Percentiles rank a stretch among this genome's conserved stretches.
phyloP scores from a whole-genome alignment of 2,888 invertebrate genomes.

The Pachymerium ferrugineum region DNA sequence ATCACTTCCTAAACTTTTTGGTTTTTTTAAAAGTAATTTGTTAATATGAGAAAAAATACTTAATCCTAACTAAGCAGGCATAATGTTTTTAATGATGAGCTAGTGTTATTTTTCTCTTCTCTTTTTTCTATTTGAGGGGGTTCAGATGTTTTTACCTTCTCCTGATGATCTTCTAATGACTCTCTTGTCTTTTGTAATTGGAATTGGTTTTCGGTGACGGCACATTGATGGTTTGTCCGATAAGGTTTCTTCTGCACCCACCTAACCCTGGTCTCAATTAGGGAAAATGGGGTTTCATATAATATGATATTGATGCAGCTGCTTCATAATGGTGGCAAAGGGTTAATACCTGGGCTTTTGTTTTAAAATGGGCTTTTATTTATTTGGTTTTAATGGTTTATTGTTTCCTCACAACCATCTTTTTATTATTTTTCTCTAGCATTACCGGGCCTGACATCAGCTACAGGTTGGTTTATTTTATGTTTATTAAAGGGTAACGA shows the following conservation, averaged over 20 bases:
- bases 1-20: not conserved
- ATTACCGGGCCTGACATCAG: slow-evolving; percentile 30
- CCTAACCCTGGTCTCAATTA: slow-evolving; percentile 24
- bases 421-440: not conserved
- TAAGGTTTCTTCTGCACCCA: not conserved
- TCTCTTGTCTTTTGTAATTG: slow-evolving; percentile 23
- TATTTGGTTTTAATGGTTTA: not conserved
- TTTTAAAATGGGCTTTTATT: not conserved
- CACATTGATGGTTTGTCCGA: not conserved
- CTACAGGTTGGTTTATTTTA: slow-evolving; percentile 27
- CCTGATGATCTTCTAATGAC: slow-evolving; percentile 19
- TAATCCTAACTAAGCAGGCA: too few relatives aligned
- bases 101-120: not conserved
- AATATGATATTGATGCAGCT: not conserved
- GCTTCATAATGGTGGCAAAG: not conserved
- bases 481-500: not conserved
- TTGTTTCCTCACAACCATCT: too few relatives aligned
- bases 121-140: too few relatives aligned
- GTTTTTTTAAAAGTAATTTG: too few relatives aligned
- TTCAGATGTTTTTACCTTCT: not conserved
- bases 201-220: slow-evolving; percentile 18
- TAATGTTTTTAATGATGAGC: slow-evolving; percentile 1
- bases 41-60: not conserved
- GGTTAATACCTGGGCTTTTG: not conserved
- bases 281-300: not conserved